These are phyloP conservation scores for Lissocephala sabroskyi DNA, from an alignment of 2,888 invertebrate genomes.

Conservation along the genomic window DNA sequence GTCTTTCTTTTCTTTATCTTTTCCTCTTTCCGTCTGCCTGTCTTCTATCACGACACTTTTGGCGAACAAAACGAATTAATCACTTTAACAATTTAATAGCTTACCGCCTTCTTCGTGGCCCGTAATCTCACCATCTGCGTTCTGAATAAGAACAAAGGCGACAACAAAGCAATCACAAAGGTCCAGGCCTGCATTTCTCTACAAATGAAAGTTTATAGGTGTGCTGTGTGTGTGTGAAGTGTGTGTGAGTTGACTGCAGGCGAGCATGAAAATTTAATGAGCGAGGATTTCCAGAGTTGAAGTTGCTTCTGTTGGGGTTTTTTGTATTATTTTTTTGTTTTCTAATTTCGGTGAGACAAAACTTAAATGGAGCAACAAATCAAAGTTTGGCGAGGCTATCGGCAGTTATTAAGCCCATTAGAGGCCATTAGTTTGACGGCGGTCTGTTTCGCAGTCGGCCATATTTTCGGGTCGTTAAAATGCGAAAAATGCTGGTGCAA, in stretches of 20 bases:
- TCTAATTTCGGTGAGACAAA: too few relatives aligned
- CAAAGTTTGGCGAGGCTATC: not conserved
- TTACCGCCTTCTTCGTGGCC: constrained; percentile 24
- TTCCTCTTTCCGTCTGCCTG: too few relatives aligned
- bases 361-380: constrained; percentile 12
- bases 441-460: constrained; percentile 12
- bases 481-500: not conserved
- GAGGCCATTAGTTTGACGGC: not conserved
- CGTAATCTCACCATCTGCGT: constrained; percentile 4
- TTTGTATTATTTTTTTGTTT: too few relatives aligned
- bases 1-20: too few relatives aligned
- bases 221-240: constrained; percentile 7
- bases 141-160: constrained; percentile 33
- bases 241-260: constrained; percentile 32
- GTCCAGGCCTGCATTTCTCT: too few relatives aligned
- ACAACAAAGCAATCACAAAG: constrained; percentile 17
- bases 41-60: too few relatives aligned
- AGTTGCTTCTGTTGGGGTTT: constrained; percentile 1
- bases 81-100: constrained; percentile 31
- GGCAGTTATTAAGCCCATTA: not conserved
- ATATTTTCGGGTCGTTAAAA: not conserved
- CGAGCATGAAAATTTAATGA: constrained; percentile 60
- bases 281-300: constrained; percentile 26
- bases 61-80: too few relatives aligned
- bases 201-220: constrained; percentile 41